Base-by-base conservation (phyloP, 2,888 invertebrate genomes). In the Dicycla oo region DNA sequence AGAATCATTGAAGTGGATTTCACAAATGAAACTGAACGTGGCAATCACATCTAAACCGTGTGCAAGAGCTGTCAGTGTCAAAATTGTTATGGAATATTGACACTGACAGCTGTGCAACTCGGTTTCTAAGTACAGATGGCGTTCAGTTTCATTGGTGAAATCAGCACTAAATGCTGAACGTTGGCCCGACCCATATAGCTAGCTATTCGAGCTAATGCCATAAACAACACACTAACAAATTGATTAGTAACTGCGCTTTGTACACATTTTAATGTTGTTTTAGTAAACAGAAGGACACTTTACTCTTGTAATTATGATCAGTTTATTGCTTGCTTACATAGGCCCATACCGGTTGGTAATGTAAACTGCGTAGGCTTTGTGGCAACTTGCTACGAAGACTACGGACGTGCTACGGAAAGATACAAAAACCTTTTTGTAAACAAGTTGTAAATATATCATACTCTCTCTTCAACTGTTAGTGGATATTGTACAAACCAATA, bases 301-400 rank as follows among this genome's bases (percentile, higher is more conserved):
- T 40, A 3, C 13, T 30, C 4, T 26, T 38, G 6, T 10, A 40
- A 34, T 47, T 34, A 34, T 49, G 26, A 51, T 30, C 6, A 56
- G 51, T 26, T 7, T 7, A 45, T 30, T 47, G 4, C 20, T 60
- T 58, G 30, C 23, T 58, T 54, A 54, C 23, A 40, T 57, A 23
- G 20, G 40, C n/a, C 6, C 5, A 6, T 3, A 6, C 34, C n/a
- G 23, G n/a, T n/a, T 40, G 1, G n/a, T 69, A 49, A 38, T 56
- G 5, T 38, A 23, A 49, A 30, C 23, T 77, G 34, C 57, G 72
- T 66, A 66, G 75, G 13, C 47, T 54, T 45, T 30, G 74, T 73
- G 73, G 72, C 54, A 63, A 34, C 8, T 45, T 47, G 60, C 53
- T 60, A 60, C 73, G 53, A 60, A 26, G 18, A 1, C 30, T 60